Conservation (phyloP, 2,797 vertebrate genomes). For the Sebastes wilsoni region DNA sequence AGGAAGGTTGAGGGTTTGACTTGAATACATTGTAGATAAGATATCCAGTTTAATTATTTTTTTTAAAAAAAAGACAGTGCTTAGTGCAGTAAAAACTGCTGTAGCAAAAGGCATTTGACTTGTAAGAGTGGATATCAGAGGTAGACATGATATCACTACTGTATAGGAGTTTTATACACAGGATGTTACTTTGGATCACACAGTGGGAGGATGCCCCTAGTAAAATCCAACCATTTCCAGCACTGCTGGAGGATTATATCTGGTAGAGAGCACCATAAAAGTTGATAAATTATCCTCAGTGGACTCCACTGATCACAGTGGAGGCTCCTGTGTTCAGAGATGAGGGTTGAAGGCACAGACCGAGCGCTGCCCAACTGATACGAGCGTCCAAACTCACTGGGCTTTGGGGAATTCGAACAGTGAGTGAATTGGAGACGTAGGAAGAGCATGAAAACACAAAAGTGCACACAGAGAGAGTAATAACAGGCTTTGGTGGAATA, state of each 20-base stretch:
- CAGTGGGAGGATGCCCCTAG: background rate
- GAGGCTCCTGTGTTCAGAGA: constrained; percentile 50
- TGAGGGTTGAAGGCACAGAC: constrained; percentile 40
- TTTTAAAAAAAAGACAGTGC: background rate
- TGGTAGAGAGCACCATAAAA: constrained; percentile 46
- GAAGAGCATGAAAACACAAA: constrained; percentile 42
- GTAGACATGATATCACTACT: background rate
- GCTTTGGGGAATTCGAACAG: constrained; percentile 45
- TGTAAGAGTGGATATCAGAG: background rate
- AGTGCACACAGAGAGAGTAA: background rate
- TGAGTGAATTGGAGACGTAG: constrained; percentile 37
- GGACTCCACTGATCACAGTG: constrained; percentile 61
- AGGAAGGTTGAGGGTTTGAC: background rate
- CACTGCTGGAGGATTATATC: constrained; percentile 44
- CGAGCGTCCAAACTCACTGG: constrained; percentile 37
- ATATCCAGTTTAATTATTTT: background rate
- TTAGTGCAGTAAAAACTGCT: background rate
- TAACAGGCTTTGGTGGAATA: constrained; percentile 22
- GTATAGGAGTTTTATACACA: constrained; percentile 1
- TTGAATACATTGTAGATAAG: background rate
- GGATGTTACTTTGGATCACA: constrained; percentile 19
- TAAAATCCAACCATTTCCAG: constrained; percentile 37
- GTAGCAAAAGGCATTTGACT: background rate
- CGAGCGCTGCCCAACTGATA: constrained; percentile 39
- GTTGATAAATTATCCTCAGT: constrained; percentile 63